These are phyloP conservation scores for Octomys mimax DNA, from an alignment of 2,797 vertebrate genomes.

Conservation along the genomic window DNA sequence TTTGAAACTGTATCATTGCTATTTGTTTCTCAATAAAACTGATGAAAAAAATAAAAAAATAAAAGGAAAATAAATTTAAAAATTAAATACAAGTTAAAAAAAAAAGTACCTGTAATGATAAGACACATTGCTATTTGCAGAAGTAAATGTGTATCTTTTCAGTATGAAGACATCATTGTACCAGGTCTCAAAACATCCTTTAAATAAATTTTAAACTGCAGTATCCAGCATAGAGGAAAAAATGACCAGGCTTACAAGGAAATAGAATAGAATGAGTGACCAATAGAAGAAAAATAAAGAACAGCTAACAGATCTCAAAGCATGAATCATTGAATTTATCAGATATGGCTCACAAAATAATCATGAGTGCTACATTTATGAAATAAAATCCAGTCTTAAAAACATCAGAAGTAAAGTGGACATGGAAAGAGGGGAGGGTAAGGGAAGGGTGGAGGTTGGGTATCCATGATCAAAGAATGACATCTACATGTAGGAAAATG, in stretches of 20 bases:
- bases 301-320: background rate
- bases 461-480: background rate
- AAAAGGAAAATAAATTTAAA: too few relatives aligned
- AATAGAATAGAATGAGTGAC: background rate
- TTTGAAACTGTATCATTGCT: too few relatives aligned
- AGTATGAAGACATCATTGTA: background rate
- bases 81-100: too few relatives aligned
- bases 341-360: constrained; percentile 44
- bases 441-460: background rate
- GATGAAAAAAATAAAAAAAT: too few relatives aligned
- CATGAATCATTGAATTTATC: constrained; percentile 17
- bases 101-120: too few relatives aligned
- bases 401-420: background rate
- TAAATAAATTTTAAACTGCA: constrained; percentile 39
- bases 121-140: constrained; percentile 7
- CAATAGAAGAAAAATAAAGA: background rate
- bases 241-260: background rate
- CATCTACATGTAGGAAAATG: background rate
- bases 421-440: background rate
- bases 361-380: background rate
- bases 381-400: constrained; percentile 37
- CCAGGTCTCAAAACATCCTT: background rate
- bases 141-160: constrained; percentile 28
- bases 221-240: background rate
- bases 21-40: too few relatives aligned